Percentiles rank a stretch among this genome's conserved stretches.
phyloP scores from a whole-genome alignment of 2,888 invertebrate genomes.

The Chaetogeoica ovagalla region DNA sequence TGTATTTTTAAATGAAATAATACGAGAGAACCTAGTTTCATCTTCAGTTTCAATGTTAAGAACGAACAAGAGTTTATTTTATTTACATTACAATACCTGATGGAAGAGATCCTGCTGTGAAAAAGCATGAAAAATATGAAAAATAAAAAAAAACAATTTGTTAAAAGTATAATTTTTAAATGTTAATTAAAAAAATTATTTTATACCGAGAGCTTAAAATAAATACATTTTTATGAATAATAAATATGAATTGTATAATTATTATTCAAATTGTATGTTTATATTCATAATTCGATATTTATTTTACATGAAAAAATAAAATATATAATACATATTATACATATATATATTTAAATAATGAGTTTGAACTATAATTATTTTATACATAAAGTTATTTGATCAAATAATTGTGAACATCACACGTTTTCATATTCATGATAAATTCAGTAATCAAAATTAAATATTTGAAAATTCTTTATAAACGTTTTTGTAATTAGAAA shows the following conservation, averaged over 20 bases:
- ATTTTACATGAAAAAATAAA: background rate
- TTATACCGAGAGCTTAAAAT: background rate
- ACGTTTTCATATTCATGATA: background rate
- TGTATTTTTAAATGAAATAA: background rate
- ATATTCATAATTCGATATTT: too few species aligned
- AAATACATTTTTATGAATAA: constrained; percentile 54
- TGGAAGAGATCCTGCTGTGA: constrained; percentile 51
- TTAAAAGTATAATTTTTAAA: constrained; percentile 19
- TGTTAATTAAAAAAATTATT: too few species aligned
- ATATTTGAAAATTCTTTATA: background rate
- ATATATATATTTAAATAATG: background rate
- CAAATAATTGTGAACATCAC: background rate
- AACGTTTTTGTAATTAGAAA: background rate
- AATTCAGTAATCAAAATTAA: constrained; percentile 23
- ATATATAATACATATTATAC: background rate
- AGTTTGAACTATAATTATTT: background rate
- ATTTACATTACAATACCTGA: constrained; percentile 45
- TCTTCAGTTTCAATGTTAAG: constrained; percentile 11
- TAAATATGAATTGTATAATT: constrained; percentile 16
- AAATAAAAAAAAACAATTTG: constrained; percentile 17
- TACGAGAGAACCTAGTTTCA: constrained; percentile 3
- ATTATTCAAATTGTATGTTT: background rate
- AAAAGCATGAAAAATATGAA: constrained; percentile 43
- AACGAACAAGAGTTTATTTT: constrained; percentile 34
- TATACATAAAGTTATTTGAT: background rate